Evolutionary conservation across 2,113 vertebrate species (phyloP), one percentile per base, ranked within the genome.

Genomic region (Hippolais icterina): DNA sequence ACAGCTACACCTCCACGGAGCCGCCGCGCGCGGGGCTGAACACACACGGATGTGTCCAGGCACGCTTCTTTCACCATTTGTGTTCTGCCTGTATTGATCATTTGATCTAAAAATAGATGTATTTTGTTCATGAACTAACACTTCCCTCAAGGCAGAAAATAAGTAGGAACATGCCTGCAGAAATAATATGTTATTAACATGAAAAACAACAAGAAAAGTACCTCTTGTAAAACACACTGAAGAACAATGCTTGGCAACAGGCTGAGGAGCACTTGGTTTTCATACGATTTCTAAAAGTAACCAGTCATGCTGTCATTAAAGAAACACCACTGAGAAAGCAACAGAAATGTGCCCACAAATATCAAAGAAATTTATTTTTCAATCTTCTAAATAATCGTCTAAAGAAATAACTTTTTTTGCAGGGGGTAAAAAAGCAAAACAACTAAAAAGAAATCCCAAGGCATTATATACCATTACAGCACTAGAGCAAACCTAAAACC

Each of bases 221-320:
- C 50, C 77, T 87, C 71, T 74, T 96, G 94, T 97, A 97, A 95
- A 95, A 96, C 72, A 93, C 17, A 82, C 78, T 86, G 96, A 80
- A 93, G 83, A 83, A 93, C 96, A 96, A 96, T 91, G 87, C 95
- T 83, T 91, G 94, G 97, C 97, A 97, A 75, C 60, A 85, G 57
- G 42, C 42, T 87, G 94, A 91, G 82, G 85, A 95, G 89, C 72
- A 91, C 78, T 95, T 64, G 70, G 83, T 82, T 96, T 94, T 93
- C 94, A 64, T 78, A 95, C 9, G 13, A 94, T 94, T 89, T 92
- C 94, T 96, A 84, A 70, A 95, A 89, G 82, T 54, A 86, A 95
- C 90, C 46, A 53, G 83, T 88, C 80, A 92, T 42, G 95, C 85
- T 91, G 84, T 87, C 91, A 93, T 91, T 74, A 91, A 87, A 96